Evolutionary conservation across 2,797 vertebrate genomes (phyloP), one percentile per base, ranked within the genome.

Genomic region (Mycteria americana): DNA sequence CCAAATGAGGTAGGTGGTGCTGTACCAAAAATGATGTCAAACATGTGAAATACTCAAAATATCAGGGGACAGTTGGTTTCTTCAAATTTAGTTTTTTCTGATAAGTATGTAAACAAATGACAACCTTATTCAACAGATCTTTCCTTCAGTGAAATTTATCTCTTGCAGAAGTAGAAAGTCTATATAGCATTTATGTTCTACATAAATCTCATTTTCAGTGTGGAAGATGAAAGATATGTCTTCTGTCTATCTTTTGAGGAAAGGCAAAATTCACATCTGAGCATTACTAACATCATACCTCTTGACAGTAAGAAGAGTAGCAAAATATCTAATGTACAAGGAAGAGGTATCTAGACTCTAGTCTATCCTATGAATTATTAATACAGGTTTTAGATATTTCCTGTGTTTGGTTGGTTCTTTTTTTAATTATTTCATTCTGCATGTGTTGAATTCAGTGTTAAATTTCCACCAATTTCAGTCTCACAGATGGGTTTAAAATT

Each of bases 11-110:
- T 77, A 80, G 48, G 64, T 72, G 85, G 60, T 93, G 7, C 72
- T 87, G 56, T 70, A 64, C 53, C 15, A 84, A 46, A 25, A 87
- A 68, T 63, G 12, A 83, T 76, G 54, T 68, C 54, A 81, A 72
- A 64, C 11, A 18, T 35, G 18, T 72, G 45, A 85, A 87, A 80
- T 73, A 92, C 31, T 91, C 75, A 77, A 72, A 85, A 90, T 88
- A 69, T 72, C 76, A 78, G 82, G 50, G 46, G 60, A 77, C 78
- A 80, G 64, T 65, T 95, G 46, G 41, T 80, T 79, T 88, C 69
- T 78, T 92, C 28, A 6, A 54, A 65, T 62, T 88, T 86, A 51
- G 3, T 19, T 77, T 86, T 80, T 82, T 56, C 37, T 68, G n/a
- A 6, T 70, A 35, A 41, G 21, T 56, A 25, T 62, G 53, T 85